phyloP scores from a whole-genome alignment of 2,888 invertebrate species.

The Agelastica alni region DNA sequence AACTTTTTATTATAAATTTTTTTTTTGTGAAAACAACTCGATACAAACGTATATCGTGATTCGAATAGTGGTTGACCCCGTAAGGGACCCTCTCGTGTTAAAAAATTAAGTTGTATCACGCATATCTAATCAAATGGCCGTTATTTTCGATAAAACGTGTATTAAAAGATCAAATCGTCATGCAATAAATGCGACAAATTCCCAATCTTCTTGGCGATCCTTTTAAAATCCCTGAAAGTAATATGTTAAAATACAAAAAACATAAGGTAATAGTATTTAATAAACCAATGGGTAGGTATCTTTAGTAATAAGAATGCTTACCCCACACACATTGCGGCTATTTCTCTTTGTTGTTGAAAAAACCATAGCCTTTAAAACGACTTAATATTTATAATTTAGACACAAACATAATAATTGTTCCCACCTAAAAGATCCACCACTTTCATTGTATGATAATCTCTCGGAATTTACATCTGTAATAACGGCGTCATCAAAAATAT shows the following conservation, averaged over 20 bases:
- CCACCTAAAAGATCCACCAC: conserved; percentile 3
- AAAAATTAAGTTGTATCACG: conserved; percentile 46
- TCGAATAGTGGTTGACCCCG: conserved; percentile 1
- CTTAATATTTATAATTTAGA: too few relatives aligned
- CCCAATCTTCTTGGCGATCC: conserved; percentile 30
- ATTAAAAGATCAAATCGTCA: conserved; percentile 34
- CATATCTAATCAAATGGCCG: conserved; percentile 40
- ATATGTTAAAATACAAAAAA: too few relatives aligned
- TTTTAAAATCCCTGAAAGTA: conserved; percentile 25
- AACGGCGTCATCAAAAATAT: neutral
- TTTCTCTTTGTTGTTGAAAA: too few relatives aligned
- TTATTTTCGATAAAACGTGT: conserved; percentile 39
- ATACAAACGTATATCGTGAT: conserved; percentile 7
- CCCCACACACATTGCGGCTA: too few relatives aligned
- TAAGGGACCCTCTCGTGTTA: conserved; percentile 14
- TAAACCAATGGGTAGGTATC: too few relatives aligned
- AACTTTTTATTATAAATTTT: too few relatives aligned
- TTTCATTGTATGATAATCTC: neutral
- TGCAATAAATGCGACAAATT: conserved; percentile 39
- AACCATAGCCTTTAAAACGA: too few relatives aligned
- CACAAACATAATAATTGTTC: too few relatives aligned
- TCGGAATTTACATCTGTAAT: neutral
- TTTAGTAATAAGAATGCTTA: too few relatives aligned
- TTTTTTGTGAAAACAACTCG: too few relatives aligned
- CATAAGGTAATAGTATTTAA: too few relatives aligned